These are phyloP conservation scores for Drosophila nikananu DNA, from an alignment of 1,140 invertebrate genomes.

Conservation along the genomic window DNA sequence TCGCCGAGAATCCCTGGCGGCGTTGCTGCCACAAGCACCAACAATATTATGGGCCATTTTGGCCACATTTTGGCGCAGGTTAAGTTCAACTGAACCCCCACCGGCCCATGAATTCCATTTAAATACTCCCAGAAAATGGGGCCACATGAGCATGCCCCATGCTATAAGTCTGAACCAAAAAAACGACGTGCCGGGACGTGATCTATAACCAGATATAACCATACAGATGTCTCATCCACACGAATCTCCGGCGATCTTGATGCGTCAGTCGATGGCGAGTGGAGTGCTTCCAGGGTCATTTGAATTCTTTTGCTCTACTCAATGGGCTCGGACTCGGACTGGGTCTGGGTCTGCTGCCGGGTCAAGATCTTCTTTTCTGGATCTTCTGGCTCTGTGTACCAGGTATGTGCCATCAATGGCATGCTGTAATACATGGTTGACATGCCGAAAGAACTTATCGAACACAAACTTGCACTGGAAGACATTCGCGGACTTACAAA, in stretches of 20 bases:
- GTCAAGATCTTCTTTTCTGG: background rate
- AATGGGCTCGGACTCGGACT: constrained; percentile 24
- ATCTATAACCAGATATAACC: constrained; percentile 60
- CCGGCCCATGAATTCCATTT: constrained; percentile 54
- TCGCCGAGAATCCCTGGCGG: constrained; percentile 25
- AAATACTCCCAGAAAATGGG: constrained; percentile 47
- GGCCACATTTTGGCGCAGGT: constrained; percentile 50
- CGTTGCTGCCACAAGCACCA: constrained; percentile 32
- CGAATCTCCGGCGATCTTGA: constrained; percentile 48
- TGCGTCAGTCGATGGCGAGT: constrained; percentile 50
- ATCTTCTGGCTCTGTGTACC: background rate
- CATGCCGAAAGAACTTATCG: constrained; percentile 1
- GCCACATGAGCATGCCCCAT: constrained; percentile 13
- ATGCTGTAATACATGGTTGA: constrained; percentile 1
- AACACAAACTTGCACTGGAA: background rate
- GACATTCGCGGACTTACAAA: background rate
- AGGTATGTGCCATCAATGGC: constrained; percentile 9
- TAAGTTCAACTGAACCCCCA: constrained; percentile 61
- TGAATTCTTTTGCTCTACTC: constrained; percentile 19
- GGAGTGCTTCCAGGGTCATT: constrained; percentile 43
- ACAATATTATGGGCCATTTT: constrained; percentile 51
- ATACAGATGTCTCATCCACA: constrained; percentile 66
- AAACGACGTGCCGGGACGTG: constrained; percentile 57
- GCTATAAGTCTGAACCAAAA: background rate
- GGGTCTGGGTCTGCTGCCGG: background rate